phyloP scores from a whole-genome alignment of 2,797 vertebrate species.

The Epinephelus coioides region DNA sequence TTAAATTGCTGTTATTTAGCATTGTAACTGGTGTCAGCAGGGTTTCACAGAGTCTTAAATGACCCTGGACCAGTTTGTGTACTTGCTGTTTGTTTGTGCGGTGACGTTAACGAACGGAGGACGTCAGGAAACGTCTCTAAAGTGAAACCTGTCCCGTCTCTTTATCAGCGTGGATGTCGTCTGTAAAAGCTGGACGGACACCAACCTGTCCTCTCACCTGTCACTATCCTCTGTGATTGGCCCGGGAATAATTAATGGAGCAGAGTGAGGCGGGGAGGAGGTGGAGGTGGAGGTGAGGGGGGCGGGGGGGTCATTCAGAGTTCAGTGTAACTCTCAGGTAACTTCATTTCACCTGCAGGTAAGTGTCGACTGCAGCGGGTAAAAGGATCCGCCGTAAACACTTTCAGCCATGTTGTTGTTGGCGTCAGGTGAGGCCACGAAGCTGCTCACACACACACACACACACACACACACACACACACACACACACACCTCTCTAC shows the following conservation, averaged over 20 bases:
- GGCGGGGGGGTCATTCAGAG: slow-evolving; percentile 92
- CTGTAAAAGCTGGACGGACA: slow-evolving; percentile 38
- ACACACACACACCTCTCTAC: too few species aligned
- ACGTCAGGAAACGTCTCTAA: slow-evolving; percentile 19
- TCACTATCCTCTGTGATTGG: slow-evolving; percentile 90
- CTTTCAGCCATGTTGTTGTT: slow-evolving; percentile 87
- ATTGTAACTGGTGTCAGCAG: not conserved
- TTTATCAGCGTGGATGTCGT: slow-evolving; percentile 61
- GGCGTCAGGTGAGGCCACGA: slow-evolving; percentile 81
- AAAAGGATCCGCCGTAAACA: slow-evolving; percentile 88
- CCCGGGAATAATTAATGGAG: slow-evolving; percentile 93
- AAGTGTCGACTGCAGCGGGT: slow-evolving; percentile 16
- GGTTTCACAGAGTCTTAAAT: not conserved
- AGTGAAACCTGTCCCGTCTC: slow-evolving; percentile 34
- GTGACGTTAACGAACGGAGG: not conserved
- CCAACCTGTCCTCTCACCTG: slow-evolving; percentile 86
- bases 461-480: not conserved
- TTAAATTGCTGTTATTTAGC: not conserved
- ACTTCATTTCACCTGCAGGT: slow-evolving; percentile 87
- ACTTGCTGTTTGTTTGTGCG: not conserved
- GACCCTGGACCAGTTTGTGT: not conserved
- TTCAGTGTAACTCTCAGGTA: slow-evolving; percentile 94
- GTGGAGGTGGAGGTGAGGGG: slow-evolving; percentile 82
- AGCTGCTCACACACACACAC: not conserved
- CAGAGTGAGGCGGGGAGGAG: slow-evolving; percentile 82